These are phyloP conservation scores for Callaeas wilsoni DNA, from an alignment of 2,113 vertebrate species.

Conservation along the genomic window DNA sequence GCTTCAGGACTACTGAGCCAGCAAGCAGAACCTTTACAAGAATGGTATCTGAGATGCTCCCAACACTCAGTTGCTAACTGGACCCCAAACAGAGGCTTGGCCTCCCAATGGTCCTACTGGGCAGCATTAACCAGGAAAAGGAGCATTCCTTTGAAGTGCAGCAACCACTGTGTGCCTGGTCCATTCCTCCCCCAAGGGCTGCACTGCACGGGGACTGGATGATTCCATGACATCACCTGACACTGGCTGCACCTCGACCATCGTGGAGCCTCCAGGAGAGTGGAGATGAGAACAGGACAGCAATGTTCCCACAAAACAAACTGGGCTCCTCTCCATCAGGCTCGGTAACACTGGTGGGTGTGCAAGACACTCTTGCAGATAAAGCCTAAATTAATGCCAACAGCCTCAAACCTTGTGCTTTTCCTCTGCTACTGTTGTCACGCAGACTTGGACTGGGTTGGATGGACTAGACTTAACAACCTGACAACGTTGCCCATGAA, in stretches of 20 bases:
- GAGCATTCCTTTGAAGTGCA: not conserved
- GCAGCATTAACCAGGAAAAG: not conserved
- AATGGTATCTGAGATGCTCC: not conserved
- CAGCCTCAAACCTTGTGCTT: not conserved
- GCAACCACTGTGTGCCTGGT: not conserved
- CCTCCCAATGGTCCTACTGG: not conserved
- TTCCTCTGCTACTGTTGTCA: not conserved
- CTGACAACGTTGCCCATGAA: not conserved
- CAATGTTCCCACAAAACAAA: not conserved
- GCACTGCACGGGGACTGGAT: not conserved
- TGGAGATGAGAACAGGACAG: not conserved
- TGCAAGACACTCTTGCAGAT: not conserved
- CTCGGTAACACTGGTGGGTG: no score
- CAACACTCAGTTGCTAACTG: not conserved
- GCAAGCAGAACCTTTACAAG: not conserved
- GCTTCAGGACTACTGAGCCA: not conserved
- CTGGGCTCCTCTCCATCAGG: not conserved
- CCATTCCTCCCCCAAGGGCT: not conserved
- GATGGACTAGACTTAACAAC: not conserved
- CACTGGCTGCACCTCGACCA: not conserved
- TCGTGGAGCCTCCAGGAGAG: not conserved
- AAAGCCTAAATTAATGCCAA: not conserved
- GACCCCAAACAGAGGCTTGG: not conserved
- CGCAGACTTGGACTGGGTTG: not conserved
- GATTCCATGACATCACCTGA: not conserved